phyloP scores from a whole-genome alignment of 2,113 vertebrate species.

The Myanophis thanlyinensis region DNA sequence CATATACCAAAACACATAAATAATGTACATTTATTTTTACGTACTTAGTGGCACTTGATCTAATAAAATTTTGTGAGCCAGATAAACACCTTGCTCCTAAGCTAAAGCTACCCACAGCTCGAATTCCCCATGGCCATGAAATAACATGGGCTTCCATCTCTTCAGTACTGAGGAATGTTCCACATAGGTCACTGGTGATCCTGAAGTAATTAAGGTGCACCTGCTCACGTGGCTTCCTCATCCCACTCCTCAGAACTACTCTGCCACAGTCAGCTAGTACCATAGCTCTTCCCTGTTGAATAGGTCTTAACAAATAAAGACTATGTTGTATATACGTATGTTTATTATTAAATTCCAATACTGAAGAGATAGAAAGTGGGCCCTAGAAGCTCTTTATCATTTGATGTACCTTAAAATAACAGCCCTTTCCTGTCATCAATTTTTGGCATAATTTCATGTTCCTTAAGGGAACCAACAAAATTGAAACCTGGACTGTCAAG shows the following conservation, averaged over 20 bases:
- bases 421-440: neutral
- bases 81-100: neutral
- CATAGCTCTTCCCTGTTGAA: neutral
- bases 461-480: neutral
- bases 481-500: neutral
- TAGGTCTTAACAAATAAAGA: neutral
- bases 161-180: neutral
- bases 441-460: neutral
- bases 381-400: neutral
- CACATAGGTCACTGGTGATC: neutral
- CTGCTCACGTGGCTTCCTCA: neutral
- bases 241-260: neutral
- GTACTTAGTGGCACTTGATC: neutral
- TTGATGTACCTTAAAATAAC: neutral
- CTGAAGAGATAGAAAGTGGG: neutral
- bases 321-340: neutral
- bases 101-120: neutral
- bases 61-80: neutral
- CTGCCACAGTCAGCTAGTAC: neutral
- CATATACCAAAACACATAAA: neutral
- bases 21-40: neutral
- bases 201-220: neutral
- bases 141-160: neutral
- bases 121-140: neutral
- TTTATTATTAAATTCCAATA: neutral